Base-by-base conservation (phyloP, 1,140 invertebrate species). In the Drosophila varians region DNA sequence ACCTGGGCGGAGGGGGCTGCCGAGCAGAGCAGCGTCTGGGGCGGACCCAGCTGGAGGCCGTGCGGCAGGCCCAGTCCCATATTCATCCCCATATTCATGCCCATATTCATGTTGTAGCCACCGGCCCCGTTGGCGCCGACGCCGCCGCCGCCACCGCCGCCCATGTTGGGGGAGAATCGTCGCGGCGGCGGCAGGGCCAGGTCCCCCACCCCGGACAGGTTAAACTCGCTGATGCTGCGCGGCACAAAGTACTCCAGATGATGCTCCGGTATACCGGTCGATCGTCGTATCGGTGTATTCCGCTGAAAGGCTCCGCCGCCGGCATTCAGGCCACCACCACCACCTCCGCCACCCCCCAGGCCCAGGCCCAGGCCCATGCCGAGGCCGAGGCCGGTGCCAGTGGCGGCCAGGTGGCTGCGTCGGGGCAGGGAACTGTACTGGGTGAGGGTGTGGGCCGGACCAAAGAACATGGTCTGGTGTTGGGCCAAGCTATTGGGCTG, bases 191-290 rank as follows among this genome's bases (percentile, higher is more conserved):
- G 92, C 8, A 93, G 90, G 1, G 92, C 92, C 23, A 93, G 91
- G 23, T 94, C 92, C 1, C 93, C 93, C 0, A 93, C 92, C 1
- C 93, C 92, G 0, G 95, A 94, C 25, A 96, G 80, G 89, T 96
- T 95, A 74, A 96, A 96, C 84, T 96, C 96, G 87, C 95, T 96
- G 19, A 96, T 93, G 91, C 95, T 96, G 53, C 96, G 92, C 42
- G 96, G 96, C 51, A 96, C 95, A 90, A 96, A 96, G 86, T 96
- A 96, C 80, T 96, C 96, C 36, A 96, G 93, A 51, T 95, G 93
- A 23, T 94, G 91, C 47, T 95, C 94, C 7, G 90, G 78, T 46
- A 92, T 92, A 51, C 93, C 93, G 2, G 93, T 94, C 12, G 94
- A 95, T 5, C 95, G 92, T 9, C 94, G 92, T 14, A 93, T 92